phyloP scores from a whole-genome alignment of 2,888 invertebrate genomes.

The Harpagoxenus sublaevis region DNA sequence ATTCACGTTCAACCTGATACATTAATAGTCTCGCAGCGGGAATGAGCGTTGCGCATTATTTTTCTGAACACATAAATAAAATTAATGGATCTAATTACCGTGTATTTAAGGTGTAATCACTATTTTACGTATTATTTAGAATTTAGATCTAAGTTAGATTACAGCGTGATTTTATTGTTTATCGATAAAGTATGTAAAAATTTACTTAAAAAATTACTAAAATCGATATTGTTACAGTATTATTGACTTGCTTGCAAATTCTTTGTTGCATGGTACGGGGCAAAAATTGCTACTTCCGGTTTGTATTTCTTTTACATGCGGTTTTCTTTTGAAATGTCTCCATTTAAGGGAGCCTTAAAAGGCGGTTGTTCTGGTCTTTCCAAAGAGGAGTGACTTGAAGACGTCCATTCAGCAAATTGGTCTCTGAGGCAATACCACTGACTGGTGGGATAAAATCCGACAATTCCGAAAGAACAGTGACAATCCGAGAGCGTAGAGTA shows the following conservation, averaged over 20 bases:
- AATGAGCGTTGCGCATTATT: background rate
- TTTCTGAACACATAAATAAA: conserved; percentile 13
- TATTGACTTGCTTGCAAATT: background rate
- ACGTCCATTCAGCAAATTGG: conserved; percentile 52
- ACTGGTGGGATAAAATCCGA: conserved; percentile 1
- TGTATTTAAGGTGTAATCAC: background rate
- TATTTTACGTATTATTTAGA: background rate
- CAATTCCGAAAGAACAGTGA: conserved; percentile 49
- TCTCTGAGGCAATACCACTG: background rate
- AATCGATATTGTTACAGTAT: background rate
- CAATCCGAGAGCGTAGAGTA: background rate
- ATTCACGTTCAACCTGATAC: conserved; percentile 21
- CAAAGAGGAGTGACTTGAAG: conserved; percentile 39
- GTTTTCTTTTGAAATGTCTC: conserved; percentile 19
- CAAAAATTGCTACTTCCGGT: conserved; percentile 8
- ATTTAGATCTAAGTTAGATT: background rate
- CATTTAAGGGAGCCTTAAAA: conserved; percentile 40
- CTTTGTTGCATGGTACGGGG: background rate
- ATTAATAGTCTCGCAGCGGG: background rate
- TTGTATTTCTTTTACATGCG: conserved; percentile 20
- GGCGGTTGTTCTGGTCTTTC: conserved; percentile 45
- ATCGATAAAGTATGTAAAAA: background rate
- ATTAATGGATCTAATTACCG: conserved; percentile 9
- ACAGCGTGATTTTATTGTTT: background rate
- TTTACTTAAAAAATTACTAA: background rate